phyloP scores from a whole-genome alignment of 1,140 invertebrate genomes.

The Zeugodacus cucurbitae region DNA sequence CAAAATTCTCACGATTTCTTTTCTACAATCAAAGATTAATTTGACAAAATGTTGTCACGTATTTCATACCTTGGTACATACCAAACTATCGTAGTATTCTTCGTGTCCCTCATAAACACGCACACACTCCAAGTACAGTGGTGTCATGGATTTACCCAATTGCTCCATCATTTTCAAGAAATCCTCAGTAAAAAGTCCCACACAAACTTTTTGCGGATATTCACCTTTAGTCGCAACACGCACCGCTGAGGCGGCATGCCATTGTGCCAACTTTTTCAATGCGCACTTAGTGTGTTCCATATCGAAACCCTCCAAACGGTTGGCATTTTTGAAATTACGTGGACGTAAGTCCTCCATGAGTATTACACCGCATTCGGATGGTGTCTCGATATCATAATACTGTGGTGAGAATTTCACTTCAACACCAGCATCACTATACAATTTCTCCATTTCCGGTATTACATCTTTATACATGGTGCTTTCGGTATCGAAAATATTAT shows the following conservation, averaged over 20 bases:
- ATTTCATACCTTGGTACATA: not conserved
- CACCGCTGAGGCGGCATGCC: conserved; percentile 68
- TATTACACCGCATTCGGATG: conserved; percentile 59
- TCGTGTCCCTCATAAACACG: conserved; percentile 50
- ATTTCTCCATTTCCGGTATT: conserved; percentile 58
- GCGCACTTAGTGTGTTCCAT: conserved; percentile 67
- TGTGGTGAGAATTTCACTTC: conserved; percentile 54
- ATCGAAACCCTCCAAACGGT: conserved; percentile 69
- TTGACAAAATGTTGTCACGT: not conserved
- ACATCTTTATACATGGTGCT: conserved; percentile 55
- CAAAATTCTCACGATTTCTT: not conserved
- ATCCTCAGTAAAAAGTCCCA: conserved; percentile 52
- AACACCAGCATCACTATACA: conserved; percentile 53
- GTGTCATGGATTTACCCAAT: conserved; percentile 43
- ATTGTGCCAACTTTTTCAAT: conserved; percentile 69
- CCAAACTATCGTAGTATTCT: conserved; percentile 44
- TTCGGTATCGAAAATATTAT: conserved; percentile 57
- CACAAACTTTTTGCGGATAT: conserved; percentile 53
- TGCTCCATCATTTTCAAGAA: conserved; percentile 44
- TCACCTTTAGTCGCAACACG: conserved; percentile 57
- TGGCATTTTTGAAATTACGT: conserved; percentile 69
- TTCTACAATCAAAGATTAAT: not conserved
- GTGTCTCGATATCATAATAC: conserved; percentile 52
- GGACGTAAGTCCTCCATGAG: conserved; percentile 68
- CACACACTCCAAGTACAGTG: conserved; percentile 49